phyloP scores from a whole-genome alignment of 2,888 invertebrate species.

The Melinopterus prodromus region DNA sequence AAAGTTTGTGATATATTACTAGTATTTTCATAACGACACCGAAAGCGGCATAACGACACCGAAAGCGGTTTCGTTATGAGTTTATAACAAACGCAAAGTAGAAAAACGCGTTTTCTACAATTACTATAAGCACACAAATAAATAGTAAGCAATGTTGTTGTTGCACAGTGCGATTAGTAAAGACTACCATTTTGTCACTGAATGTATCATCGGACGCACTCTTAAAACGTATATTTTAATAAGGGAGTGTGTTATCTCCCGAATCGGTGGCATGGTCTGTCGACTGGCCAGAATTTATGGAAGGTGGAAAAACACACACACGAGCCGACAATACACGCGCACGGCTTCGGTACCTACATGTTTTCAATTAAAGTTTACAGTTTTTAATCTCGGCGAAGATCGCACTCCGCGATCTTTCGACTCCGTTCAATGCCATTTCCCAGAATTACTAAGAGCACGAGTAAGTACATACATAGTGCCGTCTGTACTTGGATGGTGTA shows the following conservation, averaged over 20 bases:
- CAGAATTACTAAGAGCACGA: not conserved
- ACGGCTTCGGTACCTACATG: not conserved
- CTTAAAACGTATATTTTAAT: not conserved
- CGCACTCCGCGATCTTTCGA: not conserved
- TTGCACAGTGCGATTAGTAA: too few species aligned
- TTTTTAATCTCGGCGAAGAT: not conserved
- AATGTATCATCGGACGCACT: not conserved
- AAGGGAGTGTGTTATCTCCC: not conserved
- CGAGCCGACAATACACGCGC: not conserved
- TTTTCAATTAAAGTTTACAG: conserved; percentile 4
- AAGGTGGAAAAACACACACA: conserved; percentile 4
- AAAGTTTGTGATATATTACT: too few species aligned
- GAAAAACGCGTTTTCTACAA: too few species aligned
- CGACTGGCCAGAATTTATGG: not conserved
- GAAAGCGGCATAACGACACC: too few species aligned
- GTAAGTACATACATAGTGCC: not conserved
- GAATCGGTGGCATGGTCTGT: not conserved
- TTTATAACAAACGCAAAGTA: too few species aligned
- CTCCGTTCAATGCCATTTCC: not conserved
- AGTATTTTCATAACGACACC: too few species aligned
- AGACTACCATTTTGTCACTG: too few species aligned
- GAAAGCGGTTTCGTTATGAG: too few species aligned
- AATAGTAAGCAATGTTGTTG: too few species aligned
- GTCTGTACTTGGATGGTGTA: not conserved
- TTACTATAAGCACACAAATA: too few species aligned